These are phyloP conservation scores for Idaea dimidiata DNA, from an alignment of 2,888 invertebrate genomes.

Conservation along the genomic window DNA sequence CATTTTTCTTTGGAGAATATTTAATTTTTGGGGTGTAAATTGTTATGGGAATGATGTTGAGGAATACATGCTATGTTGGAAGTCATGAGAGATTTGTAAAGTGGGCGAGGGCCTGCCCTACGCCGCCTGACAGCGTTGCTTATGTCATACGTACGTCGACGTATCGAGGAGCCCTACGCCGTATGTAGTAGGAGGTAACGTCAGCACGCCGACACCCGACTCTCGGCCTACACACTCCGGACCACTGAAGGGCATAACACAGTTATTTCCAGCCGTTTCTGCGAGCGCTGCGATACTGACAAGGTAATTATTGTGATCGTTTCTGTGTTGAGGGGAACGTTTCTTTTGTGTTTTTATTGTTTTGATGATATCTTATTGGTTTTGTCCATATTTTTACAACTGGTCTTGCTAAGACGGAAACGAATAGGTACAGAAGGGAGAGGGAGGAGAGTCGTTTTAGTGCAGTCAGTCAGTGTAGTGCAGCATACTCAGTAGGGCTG, in stretches of 20 bases:
- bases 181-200: slow-evolving; percentile 46
- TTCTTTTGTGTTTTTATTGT: slow-evolving; percentile 20
- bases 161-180: slow-evolving; percentile 16
- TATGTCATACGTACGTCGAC: no score
- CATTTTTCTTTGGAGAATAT: neutral
- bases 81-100: slow-evolving; percentile 77
- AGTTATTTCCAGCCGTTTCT: slow-evolving; percentile 72
- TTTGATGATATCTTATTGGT: neutral
- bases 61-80: slow-evolving; percentile 76
- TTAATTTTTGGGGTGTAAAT: slow-evolving; percentile 5
- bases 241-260: slow-evolving; percentile 78
- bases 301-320: slow-evolving; percentile 61
- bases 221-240: slow-evolving; percentile 79
- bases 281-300: slow-evolving; percentile 27
- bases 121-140: slow-evolving; percentile 72
- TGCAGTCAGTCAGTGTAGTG: no score
- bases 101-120: slow-evolving; percentile 69
- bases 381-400: slow-evolving; percentile 6
- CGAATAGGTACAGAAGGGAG: no score
- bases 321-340: slow-evolving; percentile 25
- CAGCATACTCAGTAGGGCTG: no score
- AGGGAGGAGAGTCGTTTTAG: no score
- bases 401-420: no score
- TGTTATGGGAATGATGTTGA: slow-evolving; percentile 31
- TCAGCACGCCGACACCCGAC: slow-evolving; percentile 75